Evolutionary conservation across 2,797 vertebrate species (phyloP), one percentile per base, ranked within the genome.

Genomic region (Acipenser oxyrinchus): DNA sequence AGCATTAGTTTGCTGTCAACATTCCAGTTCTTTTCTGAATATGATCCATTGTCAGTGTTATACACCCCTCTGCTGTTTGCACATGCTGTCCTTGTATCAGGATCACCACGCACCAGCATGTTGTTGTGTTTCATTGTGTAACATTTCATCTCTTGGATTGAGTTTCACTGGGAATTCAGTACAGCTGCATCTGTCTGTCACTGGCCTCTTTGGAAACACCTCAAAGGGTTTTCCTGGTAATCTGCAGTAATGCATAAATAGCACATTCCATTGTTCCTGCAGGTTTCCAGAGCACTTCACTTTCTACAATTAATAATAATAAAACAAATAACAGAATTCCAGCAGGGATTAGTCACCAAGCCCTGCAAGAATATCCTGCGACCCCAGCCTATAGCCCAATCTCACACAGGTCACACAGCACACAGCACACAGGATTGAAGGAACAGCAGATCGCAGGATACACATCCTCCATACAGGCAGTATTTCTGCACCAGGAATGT

Each of bases 191-290:
- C 37, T 37, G 37, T 5, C 37, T 37, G 37, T 37, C 37, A 37
- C 3, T 37, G 37, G 37, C 37, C 37, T 37, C 37, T 37, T 37
- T 37, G 37, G 37, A 37, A 37, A 37, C 37, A 37, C 37, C 37
- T 37, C 37, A 37, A 37, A 37, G 4, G 37, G 37, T 37, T 37
- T 37, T 37, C 37, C 37, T 37, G 37, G 1, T 37, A 37, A 37
- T 37, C 4, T 4, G 37, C 37, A 37, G 5, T 37, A 37, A 37
- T 37, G 37, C 37, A 37, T 37, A 78, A 65, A 72, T 75, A 63
- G 50, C 61, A 61, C 76, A 79, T 83, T 83, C 80, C 78, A 73
- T 51, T 55, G 71, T 58, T 75, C 80, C 73, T 4, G 49, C 15
- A 76, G 76, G 82, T 58, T 8, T 49, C 48, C 76, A 76, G 78